phyloP scores from a whole-genome alignment of 2,797 vertebrate genomes.

The Peromyscus melanophrys region DNA sequence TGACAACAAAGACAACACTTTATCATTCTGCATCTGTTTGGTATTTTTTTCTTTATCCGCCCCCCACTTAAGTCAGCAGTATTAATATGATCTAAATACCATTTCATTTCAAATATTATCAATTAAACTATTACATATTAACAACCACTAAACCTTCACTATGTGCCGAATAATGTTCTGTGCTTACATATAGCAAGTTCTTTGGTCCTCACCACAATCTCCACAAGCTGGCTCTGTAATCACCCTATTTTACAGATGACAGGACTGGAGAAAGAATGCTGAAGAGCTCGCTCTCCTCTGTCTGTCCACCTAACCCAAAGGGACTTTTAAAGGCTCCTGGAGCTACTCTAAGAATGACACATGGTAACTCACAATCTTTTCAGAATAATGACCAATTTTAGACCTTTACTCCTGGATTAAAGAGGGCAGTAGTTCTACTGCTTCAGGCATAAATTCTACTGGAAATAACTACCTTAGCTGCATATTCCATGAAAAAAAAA shows the following conservation, averaged over 20 bases:
- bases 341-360: constrained; percentile 24
- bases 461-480: background rate
- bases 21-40: constrained; percentile 6
- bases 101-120: constrained; percentile 15
- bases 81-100: constrained; percentile 12
- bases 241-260: constrained; percentile 26
- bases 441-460: background rate
- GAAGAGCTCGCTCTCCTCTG: background rate
- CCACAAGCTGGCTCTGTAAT: background rate
- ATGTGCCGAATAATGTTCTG: constrained; percentile 24
- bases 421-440: constrained; percentile 16
- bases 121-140: constrained; percentile 45
- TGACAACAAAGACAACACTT: background rate
- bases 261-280: background rate
- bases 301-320: background rate
- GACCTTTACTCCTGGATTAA: constrained; percentile 24
- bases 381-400: constrained; percentile 54
- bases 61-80: background rate
- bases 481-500: background rate
- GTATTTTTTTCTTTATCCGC: constrained; percentile 22
- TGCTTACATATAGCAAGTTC: constrained; percentile 8
- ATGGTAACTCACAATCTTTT: constrained; percentile 33
- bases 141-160: constrained; percentile 31
- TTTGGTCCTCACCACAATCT: constrained; percentile 44
- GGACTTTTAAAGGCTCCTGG: background rate